phyloP scores from a whole-genome alignment of 2,113 vertebrate genomes.

The Rana temporaria region DNA sequence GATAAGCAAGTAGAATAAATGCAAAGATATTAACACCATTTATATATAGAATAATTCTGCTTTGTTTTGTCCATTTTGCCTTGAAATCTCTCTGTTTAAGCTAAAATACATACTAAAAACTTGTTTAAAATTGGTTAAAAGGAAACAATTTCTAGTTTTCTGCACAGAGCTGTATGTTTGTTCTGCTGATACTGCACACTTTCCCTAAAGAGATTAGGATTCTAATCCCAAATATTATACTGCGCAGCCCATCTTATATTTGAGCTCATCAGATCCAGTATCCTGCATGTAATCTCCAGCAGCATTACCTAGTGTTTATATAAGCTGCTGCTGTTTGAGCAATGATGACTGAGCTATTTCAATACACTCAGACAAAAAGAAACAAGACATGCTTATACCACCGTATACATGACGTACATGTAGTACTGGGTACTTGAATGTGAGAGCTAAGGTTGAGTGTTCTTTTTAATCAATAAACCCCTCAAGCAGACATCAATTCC shows the following conservation, averaged over 20 bases:
- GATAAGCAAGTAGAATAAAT: no score
- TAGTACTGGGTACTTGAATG: neutral
- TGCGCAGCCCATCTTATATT: conserved; percentile 79
- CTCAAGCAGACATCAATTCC: no score
- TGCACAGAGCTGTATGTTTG: conserved; percentile 27
- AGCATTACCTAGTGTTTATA: conserved; percentile 71
- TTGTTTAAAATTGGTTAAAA: conserved; percentile 2
- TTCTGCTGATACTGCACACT: conserved; percentile 90
- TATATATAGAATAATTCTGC: no score
- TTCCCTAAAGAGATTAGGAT: conserved; percentile 93
- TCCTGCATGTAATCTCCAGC: conserved; percentile 79
- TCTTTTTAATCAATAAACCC: no score
- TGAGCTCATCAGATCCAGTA: conserved; percentile 83
- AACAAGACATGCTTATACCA: neutral
- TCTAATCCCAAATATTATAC: conserved; percentile 93
- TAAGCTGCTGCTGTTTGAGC: conserved; percentile 66
- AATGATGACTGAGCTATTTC: conserved; percentile 53
- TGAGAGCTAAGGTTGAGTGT: neutral
- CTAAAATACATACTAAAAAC: neutral
- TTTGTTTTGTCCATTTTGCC: conserved; percentile 10
- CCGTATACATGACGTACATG: neutral
- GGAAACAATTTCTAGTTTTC: conserved; percentile 41
- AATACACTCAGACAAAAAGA: conserved; percentile 10
- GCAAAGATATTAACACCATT: no score
- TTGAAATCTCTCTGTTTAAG: neutral